Evolutionary conservation across 1,140 invertebrate species (phyloP), one percentile per base, ranked within the genome.

Genomic region (Leguminivora glycinivorella): DNA sequence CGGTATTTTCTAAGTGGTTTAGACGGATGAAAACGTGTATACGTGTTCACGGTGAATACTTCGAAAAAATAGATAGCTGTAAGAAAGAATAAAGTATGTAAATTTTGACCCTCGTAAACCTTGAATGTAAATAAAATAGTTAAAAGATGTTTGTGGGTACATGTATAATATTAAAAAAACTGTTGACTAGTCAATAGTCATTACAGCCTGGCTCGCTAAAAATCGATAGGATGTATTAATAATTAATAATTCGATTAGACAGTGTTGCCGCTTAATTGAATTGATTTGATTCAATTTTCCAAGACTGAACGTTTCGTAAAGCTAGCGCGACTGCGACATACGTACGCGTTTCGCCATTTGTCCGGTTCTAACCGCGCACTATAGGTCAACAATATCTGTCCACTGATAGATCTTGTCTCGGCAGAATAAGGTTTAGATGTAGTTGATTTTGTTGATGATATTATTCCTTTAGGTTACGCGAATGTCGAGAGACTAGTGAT

Each of bases 311-410:
- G 47, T 52, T 52, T 52, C 47, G 47, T 6, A 52, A 52, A 52
- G 47, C n/a, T 19, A 22, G 9, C 40, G 14, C 40, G 40, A n/a
- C 47, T 52, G 47, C 47, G 47, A 52, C 47, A 52, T 52, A 22
- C 47, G 47, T 52, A 52, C 19, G 47, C 17, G 19, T 52, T 52
- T 52, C 47, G 47, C 47, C 47, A 52, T 52, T 52, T 52, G 47
- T 52, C 19, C 19, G 47, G 47, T 43, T 43, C 40, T 43, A 5
- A 17, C n/a, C 14, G 14, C 40, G 40, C n/a, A 2, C 2, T 40
- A 14, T 14, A 40, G 14, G 14, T 31, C 14, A 43, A 9, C n/a
- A 34, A 0, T 43, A 17, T 5, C 14, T 17, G n/a, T 5, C n/a
- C 40, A 6, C 4, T 6, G 40, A 6, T 17, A 5, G 1, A 1